Base-by-base conservation (phyloP, 2,888 invertebrate genomes). In the Poecilus cupreus region DNA sequence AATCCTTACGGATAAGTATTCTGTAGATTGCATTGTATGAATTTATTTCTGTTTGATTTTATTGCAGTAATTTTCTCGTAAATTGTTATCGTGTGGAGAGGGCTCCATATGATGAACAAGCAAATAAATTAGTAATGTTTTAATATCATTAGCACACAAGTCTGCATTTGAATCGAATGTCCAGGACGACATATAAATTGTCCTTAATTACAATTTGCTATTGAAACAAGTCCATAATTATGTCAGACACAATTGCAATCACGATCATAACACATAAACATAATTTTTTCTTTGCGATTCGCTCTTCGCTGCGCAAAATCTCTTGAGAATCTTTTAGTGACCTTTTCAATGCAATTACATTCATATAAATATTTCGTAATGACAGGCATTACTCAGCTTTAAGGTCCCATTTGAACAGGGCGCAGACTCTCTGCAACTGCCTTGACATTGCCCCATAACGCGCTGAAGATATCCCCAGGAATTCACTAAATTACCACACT, bases 171-270 rank as follows among this genome's bases (percentile, higher is more conserved):
- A 75, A 51, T 75, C 26, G 51, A 75, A 72, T 43, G 75, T 75
- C 49, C 75, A 51, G 54, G 37, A 77, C 22, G 77, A 77, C 77
- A 77, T 13, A 77, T 77, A 77, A 77, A 77, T 77, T 77, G 77
- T 60, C 32, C 39, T 60, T 77, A 77, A 77, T 77, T 77, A 77
- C 77, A 77, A 77, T 77, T 77, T 77, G 77, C 77, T 77, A 60
- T 77, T 39, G 77, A 77, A 77, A 60, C 77, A 77, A 77, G 57
- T 77, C 60, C 60, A 77, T 77, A 77, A 77, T 77, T 77, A 77
- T 77, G 77, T 77, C 77, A 77, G 77, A 24, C 37, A 77, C 77
- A 77, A 77, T 77, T 60, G 77, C 77, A 39, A 39, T 77, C 57
- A 77, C 24, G 46, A 49, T 43, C 60, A 77, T 77, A 77, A 60